These are phyloP conservation scores for Mythimna ferrago DNA, from an alignment of 2,888 invertebrate genomes.

Conservation along the genomic window DNA sequence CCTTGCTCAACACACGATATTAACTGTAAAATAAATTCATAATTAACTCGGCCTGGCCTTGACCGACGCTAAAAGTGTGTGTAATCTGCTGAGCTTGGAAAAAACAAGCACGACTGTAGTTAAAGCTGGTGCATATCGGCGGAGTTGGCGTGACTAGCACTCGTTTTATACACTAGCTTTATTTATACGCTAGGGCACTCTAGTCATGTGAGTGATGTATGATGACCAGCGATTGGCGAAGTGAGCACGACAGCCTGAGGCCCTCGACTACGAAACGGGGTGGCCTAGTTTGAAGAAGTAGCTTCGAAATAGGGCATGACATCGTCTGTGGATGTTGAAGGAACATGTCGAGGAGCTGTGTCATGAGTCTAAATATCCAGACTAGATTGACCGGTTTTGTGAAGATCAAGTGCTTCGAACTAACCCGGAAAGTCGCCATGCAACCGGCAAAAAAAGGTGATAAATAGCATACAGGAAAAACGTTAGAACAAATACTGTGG, in stretches of 20 bases:
- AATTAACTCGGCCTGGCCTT: slow-evolving; percentile 58
- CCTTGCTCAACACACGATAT: slow-evolving; percentile 47
- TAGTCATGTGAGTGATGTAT: slow-evolving; percentile 34
- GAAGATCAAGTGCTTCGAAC: neutral
- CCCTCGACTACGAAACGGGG: slow-evolving; percentile 5
- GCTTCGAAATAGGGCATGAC: neutral
- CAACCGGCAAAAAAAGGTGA: slow-evolving; percentile 18
- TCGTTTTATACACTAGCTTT: slow-evolving; percentile 34
- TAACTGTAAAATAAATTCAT: slow-evolving; percentile 63
- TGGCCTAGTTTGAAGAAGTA: slow-evolving; percentile 12
- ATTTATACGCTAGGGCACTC: slow-evolving; percentile 29
- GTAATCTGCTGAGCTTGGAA: slow-evolving; percentile 45
- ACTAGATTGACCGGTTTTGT: slow-evolving; percentile 2
- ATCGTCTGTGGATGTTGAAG: neutral
- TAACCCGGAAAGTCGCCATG: slow-evolving; percentile 6
- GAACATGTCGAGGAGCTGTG: neutral
- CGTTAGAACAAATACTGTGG: slow-evolving; percentile 32
- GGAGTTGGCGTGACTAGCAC: slow-evolving; percentile 38
- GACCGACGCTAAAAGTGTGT: slow-evolving; percentile 53
- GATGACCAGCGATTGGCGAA: slow-evolving; percentile 8
- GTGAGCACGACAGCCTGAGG: slow-evolving; percentile 3
- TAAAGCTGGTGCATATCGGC: slow-evolving; percentile 34
- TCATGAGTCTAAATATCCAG: neutral
- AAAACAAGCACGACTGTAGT: slow-evolving; percentile 42
- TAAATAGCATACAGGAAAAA: slow-evolving; percentile 42